Evolutionary conservation across 2,797 vertebrate species (phyloP), one percentile per base, ranked within the genome.

Genomic region (Eptatretus atami): DNA sequence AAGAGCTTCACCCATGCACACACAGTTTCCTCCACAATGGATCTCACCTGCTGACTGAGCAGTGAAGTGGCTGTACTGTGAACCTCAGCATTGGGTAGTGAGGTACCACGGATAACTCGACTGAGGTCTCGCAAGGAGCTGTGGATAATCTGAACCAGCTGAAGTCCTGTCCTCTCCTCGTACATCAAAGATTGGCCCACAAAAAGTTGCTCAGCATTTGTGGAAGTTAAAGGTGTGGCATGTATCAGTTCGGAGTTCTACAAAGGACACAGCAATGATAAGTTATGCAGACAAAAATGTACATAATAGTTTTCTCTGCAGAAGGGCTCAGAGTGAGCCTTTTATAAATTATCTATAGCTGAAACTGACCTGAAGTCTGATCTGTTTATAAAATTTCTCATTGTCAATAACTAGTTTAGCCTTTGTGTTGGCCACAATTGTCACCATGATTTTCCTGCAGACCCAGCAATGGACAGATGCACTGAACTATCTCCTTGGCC

Each of bases 111-210:
- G 74, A 94, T 92, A 68, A 98, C 85, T 72, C 86, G 95, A 72
- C 87, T 95, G 70, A 98, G 77, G 15, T 83, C 78, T 54, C 88
- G 86, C 70, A 96, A 78, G 2, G 90, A 95, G n/a, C 90, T 83
- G 74, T 98, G 90, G 64, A 98, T 77, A 67, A 75, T 78, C 72
- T 93, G 88, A 53, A 96, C 79, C 69, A 96, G 74, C 63, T 78
- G 79, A 66, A 96, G 73, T 12, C 79, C 84, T 65, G 76, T 93
- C 72, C 82, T 90, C 57, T 90, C 84, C 65, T 96, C 94, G 75
- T 64, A 73, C 57, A 67, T 92, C 74, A 69, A 94, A 96, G 1
- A 86, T 83, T 24, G 82, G 69, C 60, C 94, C 70, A 1, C 88
- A 88, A 53, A 85, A 93, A 53, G 72, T 78, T 53, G 81, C 78